phyloP scores from a whole-genome alignment of 2,797 vertebrate species.

The Eulemur rubriventer region DNA sequence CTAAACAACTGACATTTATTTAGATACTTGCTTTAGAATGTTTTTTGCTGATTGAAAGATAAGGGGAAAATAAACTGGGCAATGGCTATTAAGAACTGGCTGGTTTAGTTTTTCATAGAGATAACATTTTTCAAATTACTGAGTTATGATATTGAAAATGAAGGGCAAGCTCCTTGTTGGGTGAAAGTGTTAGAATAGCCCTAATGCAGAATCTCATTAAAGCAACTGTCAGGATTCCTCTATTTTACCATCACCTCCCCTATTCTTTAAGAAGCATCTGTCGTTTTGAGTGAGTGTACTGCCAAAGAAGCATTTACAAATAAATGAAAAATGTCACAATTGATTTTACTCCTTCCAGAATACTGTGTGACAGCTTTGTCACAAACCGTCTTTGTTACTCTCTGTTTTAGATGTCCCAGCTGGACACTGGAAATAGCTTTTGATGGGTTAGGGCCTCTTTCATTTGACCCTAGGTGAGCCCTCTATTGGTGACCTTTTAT shows the following conservation, averaged over 20 bases:
- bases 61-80: slow-evolving; percentile 46
- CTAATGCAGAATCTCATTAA: slow-evolving; percentile 98
- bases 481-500: slow-evolving; percentile 88
- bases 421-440: slow-evolving; percentile 90
- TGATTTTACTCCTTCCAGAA: slow-evolving; percentile 93
- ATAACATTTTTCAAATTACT: slow-evolving; percentile 91
- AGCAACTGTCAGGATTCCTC: slow-evolving; percentile 95
- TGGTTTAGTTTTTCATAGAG: slow-evolving; percentile 88
- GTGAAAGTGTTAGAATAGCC: slow-evolving; percentile 89
- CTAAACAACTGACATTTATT: slow-evolving; percentile 36
- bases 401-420: slow-evolving; percentile 89
- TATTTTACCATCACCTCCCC: slow-evolving; percentile 92
- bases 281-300: slow-evolving; percentile 95
- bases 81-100: slow-evolving; percentile 84
- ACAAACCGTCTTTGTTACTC: slow-evolving; percentile 95
- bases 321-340: slow-evolving; percentile 99
- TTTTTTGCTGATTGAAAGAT: slow-evolving; percentile 58
- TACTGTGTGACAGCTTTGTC: slow-evolving; percentile 94
- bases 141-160: slow-evolving; percentile 91
- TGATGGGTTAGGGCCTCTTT: slow-evolving; percentile 88
- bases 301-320: slow-evolving; percentile 99
- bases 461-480: slow-evolving; percentile 89
- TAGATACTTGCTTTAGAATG: slow-evolving; percentile 57
- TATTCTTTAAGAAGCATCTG: slow-evolving; percentile 93
- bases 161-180: slow-evolving; percentile 90